Base-by-base conservation (phyloP, 2,888 invertebrate species). In the Iselma pallidipennis region DNA sequence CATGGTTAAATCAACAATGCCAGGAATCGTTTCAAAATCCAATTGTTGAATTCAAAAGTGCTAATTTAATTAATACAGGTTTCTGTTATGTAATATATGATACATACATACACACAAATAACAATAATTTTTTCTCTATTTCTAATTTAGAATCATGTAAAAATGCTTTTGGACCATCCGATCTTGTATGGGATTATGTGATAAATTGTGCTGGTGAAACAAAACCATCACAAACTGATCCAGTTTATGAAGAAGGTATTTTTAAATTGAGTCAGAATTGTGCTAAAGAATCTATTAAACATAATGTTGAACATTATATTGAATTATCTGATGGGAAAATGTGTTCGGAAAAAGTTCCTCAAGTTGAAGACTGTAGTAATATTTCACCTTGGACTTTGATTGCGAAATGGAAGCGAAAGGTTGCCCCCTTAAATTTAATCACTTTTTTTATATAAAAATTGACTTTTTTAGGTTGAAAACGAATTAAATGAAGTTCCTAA, bases 141-240 rank as follows among this genome's bases (percentile, higher is more conserved):
- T 65, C 59, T 50, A 29, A 82, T 83, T 4, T 80, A 95, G 95
- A 86, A 70, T 94, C 94, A 73, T 94, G 94, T 77, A 89, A 91
- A 72, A 86, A 87, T 75, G 94, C 91, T 0, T 90, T 95, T 75
- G 83, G 86, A 1, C 85, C 86, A 64, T 85, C 87, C 54, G 85
- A 85, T 0, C 81, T 80, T 0, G 74, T 79, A 31, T 93, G 92
- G 88, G 89, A 90, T 74, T 87, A 89, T 78, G 93, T 94, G 50
- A 88, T 94, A 63, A 96, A 96, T 83, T 92, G 95, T 79, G 96
- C 96, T 1, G 94, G 92, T 2, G 96, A 96, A 83, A 96, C 95
- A 3, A 91, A 95, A 78, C 87, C 88, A 58, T 92, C 93, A 14
- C 94, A 95, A 83, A 91, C 91, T 10, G 95, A 95, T 79, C 90